Base-by-base conservation (phyloP, 2,113 vertebrate genomes). In the Danionella cerebrum region DNA sequence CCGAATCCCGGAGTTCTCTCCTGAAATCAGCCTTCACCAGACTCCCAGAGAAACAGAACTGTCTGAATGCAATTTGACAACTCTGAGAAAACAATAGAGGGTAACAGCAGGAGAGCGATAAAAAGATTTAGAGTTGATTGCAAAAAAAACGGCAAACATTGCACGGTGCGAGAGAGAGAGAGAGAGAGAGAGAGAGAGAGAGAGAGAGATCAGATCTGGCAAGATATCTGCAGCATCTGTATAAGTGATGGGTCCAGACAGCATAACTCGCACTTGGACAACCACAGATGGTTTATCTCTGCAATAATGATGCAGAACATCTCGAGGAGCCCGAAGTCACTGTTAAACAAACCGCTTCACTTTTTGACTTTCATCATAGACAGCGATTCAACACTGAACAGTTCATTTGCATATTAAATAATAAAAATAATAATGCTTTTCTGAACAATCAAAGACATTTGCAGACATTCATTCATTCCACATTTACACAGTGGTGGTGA, bases 191-290 rank as follows among this genome's bases (percentile, higher is more conserved):
- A n/a, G 35, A 29, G 27, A 16, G 25, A 54, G 1, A 33, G 51
- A 75, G 71, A 68, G 65, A 70, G 72, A 81, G 76, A 70, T 78
- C 79, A 84, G 79, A 76, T 65, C 73, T 80, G 84, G 81, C 58
- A 60, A 33, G 39, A 14, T 45, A 44, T 19, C 29, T 76, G 80
- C 80, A 70, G 79, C 79, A 84, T 82, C 82, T 84, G 78, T 83
- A 77, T 69, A 41, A 68, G 45, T 29, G 29, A 27, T 10, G 19
- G 45, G 64, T 60, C 58, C 58, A 60, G 58, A 60, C 25, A 25
- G 58, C 31, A 24, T 45, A 60, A 41, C 25, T 44, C 57, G 44
- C 36, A 42, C 50, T 18, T 29, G 33, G 8, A 22, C 19, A 39
- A 11, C 5, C 53, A 59, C 55, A 42, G 54, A 60, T 33, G 39